These are phyloP conservation scores for Felis chaus DNA, from an alignment of 2,113 vertebrate genomes.

Conservation along the genomic window DNA sequence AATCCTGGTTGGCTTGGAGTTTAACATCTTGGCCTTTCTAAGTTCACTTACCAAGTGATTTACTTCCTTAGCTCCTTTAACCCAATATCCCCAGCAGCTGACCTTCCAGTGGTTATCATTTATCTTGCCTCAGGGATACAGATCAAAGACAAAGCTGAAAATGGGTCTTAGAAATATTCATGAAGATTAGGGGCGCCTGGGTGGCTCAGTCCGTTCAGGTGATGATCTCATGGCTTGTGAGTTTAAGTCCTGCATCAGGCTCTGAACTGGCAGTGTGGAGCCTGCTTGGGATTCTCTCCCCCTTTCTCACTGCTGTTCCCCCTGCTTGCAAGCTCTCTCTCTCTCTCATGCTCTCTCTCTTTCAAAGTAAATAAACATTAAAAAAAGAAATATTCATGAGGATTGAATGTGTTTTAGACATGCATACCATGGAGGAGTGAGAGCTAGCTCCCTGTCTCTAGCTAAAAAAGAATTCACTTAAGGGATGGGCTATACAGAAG, in stretches of 20 bases:
- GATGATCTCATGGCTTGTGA: too few species aligned
- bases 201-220: too few species aligned
- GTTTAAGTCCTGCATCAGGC: too few species aligned
- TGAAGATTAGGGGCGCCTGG: neutral
- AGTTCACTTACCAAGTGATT: slow-evolving; percentile 45
- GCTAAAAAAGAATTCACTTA: neutral
- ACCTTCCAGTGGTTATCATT: neutral
- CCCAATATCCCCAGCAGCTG: neutral
- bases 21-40: slow-evolving; percentile 46
- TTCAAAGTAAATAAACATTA: too few species aligned
- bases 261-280: too few species aligned
- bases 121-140: neutral
- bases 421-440: neutral
- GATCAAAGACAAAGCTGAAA: neutral
- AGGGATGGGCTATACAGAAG: neutral
- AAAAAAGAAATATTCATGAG: neutral
- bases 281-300: too few species aligned
- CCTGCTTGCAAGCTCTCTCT: too few species aligned
- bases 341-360: too few species aligned
- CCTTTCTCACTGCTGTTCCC: too few species aligned
- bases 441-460: neutral
- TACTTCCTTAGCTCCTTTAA: slow-evolving; percentile 42
- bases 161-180: neutral
- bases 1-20: slow-evolving; percentile 39
- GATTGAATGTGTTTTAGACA: neutral